Conservation (phyloP, 2,797 vertebrate species). For the Poecile montanus region DNA sequence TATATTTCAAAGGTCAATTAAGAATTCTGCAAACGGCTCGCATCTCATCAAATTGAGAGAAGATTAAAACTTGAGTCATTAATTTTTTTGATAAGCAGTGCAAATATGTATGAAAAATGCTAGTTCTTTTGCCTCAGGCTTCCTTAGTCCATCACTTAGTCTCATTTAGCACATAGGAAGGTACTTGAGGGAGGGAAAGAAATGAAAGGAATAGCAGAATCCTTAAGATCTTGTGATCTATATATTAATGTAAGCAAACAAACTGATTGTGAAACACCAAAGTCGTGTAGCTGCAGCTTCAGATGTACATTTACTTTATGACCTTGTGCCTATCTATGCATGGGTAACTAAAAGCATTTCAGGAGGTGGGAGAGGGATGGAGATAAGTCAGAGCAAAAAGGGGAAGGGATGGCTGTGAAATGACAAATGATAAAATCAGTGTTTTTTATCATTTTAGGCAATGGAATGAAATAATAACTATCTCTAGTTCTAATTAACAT, state of each 20-base stretch:
- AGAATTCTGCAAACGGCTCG: slow-evolving; percentile 29
- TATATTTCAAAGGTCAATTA: slow-evolving; percentile 67
- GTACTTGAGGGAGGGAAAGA: background rate
- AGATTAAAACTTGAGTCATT: slow-evolving; percentile 62
- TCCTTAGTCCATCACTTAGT: background rate
- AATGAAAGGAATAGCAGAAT: background rate
- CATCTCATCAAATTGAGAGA: slow-evolving; percentile 61
- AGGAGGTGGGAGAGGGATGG: background rate
- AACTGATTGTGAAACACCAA: background rate
- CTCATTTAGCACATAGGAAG: background rate
- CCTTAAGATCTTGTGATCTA: background rate
- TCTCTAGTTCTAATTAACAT: slow-evolving; percentile 50
- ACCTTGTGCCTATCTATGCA: background rate
- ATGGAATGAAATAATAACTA: background rate
- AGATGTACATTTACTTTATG: background rate
- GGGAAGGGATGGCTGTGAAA: background rate
- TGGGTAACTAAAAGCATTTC: background rate
- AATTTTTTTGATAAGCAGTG: slow-evolving; percentile 47
- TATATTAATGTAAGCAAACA: background rate
- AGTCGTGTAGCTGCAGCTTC: background rate
- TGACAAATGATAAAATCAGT: background rate
- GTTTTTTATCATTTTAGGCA: slow-evolving; percentile 19
- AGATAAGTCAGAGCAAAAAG: background rate
- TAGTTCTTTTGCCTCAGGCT: slow-evolving; percentile 36
- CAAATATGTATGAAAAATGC: slow-evolving; percentile 41